A percentile compares a stretch with the other conserved stretches of the same genome.
These are phyloP conservation scores for Danaus melanippus DNA, from an alignment of 1,140 invertebrate species.

Conservation along the genomic window DNA sequence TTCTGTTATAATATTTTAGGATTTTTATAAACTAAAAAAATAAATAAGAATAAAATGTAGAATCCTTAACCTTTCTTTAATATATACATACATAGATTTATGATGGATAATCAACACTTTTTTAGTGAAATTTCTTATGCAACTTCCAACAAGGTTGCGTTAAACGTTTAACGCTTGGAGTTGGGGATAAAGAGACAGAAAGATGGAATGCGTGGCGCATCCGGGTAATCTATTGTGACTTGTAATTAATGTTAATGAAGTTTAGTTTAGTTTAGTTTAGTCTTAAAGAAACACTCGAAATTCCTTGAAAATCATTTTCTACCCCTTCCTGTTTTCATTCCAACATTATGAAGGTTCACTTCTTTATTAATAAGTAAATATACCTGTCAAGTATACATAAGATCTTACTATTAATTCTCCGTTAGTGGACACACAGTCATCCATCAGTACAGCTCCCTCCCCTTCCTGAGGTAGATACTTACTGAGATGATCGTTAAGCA, in stretches of 20 bases:
- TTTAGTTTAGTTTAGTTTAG: too few species aligned
- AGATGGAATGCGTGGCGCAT: too few species aligned
- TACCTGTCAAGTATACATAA: slow-evolving; percentile 1
- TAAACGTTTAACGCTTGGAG: too few species aligned
- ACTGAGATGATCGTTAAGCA: slow-evolving; percentile 68
- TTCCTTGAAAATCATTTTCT: too few species aligned
- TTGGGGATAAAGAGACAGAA: too few species aligned
- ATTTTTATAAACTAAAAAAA: neutral
- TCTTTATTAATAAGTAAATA: neutral
- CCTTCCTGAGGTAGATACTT: slow-evolving; percentile 57
- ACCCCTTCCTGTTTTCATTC: too few species aligned
- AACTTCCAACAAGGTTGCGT: too few species aligned
- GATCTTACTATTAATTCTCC: slow-evolving; percentile 60
- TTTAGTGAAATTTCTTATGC: too few species aligned
- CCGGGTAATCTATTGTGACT: too few species aligned
- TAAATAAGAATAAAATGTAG: neutral
- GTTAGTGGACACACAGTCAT: slow-evolving; percentile 60
- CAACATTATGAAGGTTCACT: too few species aligned
- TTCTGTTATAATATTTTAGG: neutral
- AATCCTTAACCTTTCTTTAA: neutral
- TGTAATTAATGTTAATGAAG: too few species aligned
- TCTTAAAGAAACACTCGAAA: too few species aligned
- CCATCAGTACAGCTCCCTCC: slow-evolving; percentile 44
- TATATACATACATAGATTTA: neutral
- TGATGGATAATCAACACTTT: neutral